phyloP scores from a whole-genome alignment of 2,113 vertebrate species.

The Sakesphorus luctuosus region DNA sequence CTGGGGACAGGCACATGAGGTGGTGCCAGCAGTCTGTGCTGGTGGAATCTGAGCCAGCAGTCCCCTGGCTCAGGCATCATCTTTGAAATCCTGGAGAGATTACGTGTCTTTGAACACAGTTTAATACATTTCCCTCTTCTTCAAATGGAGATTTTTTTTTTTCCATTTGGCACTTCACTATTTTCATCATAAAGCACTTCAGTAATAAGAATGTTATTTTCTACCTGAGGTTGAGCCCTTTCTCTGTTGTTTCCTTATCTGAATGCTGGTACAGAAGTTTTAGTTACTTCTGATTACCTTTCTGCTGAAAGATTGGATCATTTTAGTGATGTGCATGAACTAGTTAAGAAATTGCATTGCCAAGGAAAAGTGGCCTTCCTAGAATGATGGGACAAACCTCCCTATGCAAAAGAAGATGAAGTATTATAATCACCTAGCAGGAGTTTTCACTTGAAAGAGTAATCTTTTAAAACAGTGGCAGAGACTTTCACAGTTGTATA shows the following conservation, averaged over 20 bases:
- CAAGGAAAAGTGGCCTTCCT: background rate
- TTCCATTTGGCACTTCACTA: background rate
- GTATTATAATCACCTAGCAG: background rate
- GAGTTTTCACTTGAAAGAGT: background rate
- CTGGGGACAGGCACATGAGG: rapidly evolving
- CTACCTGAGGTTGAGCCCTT: background rate
- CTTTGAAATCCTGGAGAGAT: background rate
- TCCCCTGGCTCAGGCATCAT: background rate
- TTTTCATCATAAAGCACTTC: background rate
- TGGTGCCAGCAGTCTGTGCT: background rate
- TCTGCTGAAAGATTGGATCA: background rate
- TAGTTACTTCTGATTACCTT: background rate
- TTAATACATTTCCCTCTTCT: background rate
- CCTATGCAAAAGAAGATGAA: background rate
- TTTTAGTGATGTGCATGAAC: background rate
- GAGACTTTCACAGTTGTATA: background rate
- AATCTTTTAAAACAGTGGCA: rapidly evolving
- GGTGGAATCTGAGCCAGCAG: background rate
- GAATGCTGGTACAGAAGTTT: background rate
- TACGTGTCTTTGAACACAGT: background rate
- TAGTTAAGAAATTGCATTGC: background rate
- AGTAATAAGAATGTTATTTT: background rate
- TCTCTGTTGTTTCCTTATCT: background rate
- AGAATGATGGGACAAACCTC: background rate
- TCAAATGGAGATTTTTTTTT: background rate